Conservation (phyloP, 2,888 invertebrate species). For the Catocala fraxini region DNA sequence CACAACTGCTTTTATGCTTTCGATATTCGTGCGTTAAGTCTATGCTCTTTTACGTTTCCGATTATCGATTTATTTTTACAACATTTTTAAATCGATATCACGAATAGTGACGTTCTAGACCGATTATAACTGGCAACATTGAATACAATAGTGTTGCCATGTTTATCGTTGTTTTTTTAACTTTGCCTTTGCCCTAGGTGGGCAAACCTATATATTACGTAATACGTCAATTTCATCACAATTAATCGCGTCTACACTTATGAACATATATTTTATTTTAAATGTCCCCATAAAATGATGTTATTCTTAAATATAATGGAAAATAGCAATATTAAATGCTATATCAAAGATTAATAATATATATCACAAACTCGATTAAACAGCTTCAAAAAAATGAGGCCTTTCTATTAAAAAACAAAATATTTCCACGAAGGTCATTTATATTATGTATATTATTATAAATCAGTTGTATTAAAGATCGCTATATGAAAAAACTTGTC, state of each 20-base stretch:
- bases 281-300: constrained; percentile 28
- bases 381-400: constrained; percentile 21
- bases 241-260: constrained; percentile 49
- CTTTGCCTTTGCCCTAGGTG: constrained; percentile 45
- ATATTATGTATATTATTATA: constrained; percentile 17
- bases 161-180: constrained; percentile 50
- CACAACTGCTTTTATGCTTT: constrained; percentile 79
- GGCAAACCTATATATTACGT: constrained; percentile 52
- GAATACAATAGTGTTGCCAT: constrained; percentile 40
- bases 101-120: constrained; percentile 42
- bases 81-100: constrained; percentile 43
- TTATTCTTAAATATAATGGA: constrained; percentile 20
- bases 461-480: constrained; percentile 11
- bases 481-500: neutral
- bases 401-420: constrained; percentile 3
- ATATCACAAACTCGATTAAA: constrained; percentile 23
- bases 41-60: constrained; percentile 51
- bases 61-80: constrained; percentile 52
- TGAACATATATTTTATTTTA: constrained; percentile 55
- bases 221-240: constrained; percentile 65
- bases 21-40: constrained; percentile 69
- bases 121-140: constrained; percentile 52
- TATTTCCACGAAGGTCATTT: neutral
- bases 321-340: constrained; percentile 14
- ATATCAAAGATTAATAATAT: constrained; percentile 16